Conservation (phyloP, 2,888 invertebrate species). For the Rhopalosiphum nymphaeae region DNA sequence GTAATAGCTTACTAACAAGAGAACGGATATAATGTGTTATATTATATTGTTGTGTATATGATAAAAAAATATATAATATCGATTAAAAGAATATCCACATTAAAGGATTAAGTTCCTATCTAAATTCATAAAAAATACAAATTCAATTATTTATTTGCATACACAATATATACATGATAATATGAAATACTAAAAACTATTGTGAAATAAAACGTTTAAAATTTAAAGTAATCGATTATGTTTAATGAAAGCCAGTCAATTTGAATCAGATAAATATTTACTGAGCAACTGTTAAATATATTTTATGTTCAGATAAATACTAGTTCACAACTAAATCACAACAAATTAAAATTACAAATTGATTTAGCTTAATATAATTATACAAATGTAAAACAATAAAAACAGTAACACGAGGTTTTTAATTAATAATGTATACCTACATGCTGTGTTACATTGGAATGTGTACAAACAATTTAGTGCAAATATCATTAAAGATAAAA, state of each 20-base stretch:
- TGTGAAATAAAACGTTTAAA: not conserved
- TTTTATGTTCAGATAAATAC: not conserved
- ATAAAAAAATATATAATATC: not conserved
- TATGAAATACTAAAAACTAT: not conserved
- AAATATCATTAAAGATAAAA: constrained; percentile 17
- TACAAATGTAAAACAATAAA: not conserved
- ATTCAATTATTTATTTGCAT: not conserved
- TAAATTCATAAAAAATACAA: not conserved
- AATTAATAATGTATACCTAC: constrained; percentile 13
- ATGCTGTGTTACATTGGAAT: not conserved
- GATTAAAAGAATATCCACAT: not conserved
- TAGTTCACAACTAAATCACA: not conserved
- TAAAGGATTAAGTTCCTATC: not conserved
- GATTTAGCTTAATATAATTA: not conserved
- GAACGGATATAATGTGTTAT: not conserved
- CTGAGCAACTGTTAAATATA: not conserved
- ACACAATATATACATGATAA: not conserved
- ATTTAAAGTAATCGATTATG: not conserved
- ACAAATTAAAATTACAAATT: not conserved
- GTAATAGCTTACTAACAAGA: not conserved
- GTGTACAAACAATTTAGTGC: not conserved
- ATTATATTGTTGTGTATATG: not conserved
- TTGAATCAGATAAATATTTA: not conserved
- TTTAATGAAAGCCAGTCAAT: not conserved
- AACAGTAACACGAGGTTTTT: not conserved